Conservation (phyloP, 2,888 invertebrate species). For the Limnephilus auricula region DNA sequence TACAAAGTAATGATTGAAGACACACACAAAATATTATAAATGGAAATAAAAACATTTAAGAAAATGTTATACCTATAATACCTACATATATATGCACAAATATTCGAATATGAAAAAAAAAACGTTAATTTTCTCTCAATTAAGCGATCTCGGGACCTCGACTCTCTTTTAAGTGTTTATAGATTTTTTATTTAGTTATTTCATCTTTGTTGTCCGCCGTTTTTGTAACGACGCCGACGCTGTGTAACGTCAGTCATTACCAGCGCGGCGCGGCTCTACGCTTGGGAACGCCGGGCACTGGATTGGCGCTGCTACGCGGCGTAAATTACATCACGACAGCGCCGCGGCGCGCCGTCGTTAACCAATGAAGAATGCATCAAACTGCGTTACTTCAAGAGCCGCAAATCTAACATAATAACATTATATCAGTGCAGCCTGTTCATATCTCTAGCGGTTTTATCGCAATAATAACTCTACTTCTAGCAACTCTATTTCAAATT, state of each 20-base stretch:
- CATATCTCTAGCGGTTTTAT: neutral
- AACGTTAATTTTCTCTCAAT: no score
- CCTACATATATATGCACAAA: no score
- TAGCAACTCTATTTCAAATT: neutral
- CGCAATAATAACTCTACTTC: neutral
- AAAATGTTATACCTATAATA: no score
- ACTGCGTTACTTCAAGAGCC: neutral
- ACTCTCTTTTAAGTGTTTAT: neutral
- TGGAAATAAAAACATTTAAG: no score
- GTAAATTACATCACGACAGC: neutral
- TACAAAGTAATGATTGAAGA: no score
- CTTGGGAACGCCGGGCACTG: neutral
- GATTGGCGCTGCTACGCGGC: neutral
- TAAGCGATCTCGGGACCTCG: no score
- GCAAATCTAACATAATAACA: neutral
- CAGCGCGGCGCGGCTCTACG: neutral
- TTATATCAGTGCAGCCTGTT: neutral
- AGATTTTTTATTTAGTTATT: neutral
- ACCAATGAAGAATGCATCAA: conserved; percentile 20
- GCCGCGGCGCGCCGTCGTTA: neutral
- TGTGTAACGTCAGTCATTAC: neutral
- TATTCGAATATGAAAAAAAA: no score
- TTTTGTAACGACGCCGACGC: neutral
- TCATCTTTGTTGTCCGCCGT: neutral
- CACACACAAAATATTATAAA: no score